Percentiles rank a stretch among this genome's conserved stretches.
These are phyloP conservation scores for Andrena trimmerana DNA, from an alignment of 2,888 invertebrate genomes.

Conservation along the genomic window DNA sequence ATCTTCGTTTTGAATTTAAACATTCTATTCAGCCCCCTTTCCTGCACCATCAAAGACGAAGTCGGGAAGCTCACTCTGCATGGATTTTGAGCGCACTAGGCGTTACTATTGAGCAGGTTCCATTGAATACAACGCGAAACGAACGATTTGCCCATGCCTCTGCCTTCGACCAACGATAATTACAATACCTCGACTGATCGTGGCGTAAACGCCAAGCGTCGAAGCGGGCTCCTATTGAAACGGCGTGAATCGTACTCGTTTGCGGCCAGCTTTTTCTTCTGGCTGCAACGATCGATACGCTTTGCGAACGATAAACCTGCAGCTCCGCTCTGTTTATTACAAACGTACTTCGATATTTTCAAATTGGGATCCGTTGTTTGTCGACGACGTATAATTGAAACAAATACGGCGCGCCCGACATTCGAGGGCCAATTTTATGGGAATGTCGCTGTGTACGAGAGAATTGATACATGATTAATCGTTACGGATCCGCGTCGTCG, in stretches of 20 bases:
- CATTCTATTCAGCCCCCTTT: too few relatives aligned
- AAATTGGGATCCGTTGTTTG: not conserved
- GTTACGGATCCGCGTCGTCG: not conserved
- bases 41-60: too few relatives aligned
- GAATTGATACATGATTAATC: slow-evolving; percentile 1
- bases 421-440: slow-evolving; percentile 2
- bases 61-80: too few relatives aligned
- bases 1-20: too few relatives aligned
- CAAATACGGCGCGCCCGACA: not conserved
- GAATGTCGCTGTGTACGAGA: not conserved
- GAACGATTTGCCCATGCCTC: not conserved
- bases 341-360: slow-evolving; percentile 5
- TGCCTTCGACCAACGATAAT: not conserved
- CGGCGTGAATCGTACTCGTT: slow-evolving; percentile 1
- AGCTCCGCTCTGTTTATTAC: slow-evolving; percentile 13
- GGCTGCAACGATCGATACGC: not conserved
- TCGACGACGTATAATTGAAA: slow-evolving; percentile 22
- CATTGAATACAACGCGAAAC: not conserved
- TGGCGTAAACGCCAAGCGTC: not conserved
- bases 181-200: not conserved
- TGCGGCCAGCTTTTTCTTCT: not conserved
- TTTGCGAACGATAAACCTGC: slow-evolving; percentile 11
- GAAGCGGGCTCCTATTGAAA: not conserved
- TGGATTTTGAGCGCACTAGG: too few relatives aligned
- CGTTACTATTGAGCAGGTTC: not conserved